Conservation (phyloP, 2,888 invertebrate species). For the Monochamus alternatus region DNA sequence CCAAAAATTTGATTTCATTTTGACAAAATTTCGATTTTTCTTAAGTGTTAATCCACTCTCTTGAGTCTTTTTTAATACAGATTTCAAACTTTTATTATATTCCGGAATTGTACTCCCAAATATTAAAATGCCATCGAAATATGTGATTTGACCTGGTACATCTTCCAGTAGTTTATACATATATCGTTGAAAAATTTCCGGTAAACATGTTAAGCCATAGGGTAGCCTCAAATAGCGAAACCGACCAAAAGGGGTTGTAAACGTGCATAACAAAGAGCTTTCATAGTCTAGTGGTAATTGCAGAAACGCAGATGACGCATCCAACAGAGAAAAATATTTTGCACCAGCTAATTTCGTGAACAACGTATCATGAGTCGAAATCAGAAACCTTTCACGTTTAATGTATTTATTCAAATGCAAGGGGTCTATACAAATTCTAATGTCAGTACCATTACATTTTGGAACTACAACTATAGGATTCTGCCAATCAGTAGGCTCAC, state of each 20-base stretch:
- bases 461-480: too few species aligned
- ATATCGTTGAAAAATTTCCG: constrained; percentile 29
- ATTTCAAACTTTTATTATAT: background rate
- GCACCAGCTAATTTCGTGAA: constrained; percentile 33
- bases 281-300: constrained; percentile 42
- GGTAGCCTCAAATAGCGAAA: constrained; percentile 23
- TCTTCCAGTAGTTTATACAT: constrained; percentile 38
- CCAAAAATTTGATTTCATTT: constrained; percentile 1
- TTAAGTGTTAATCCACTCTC: constrained; percentile 1
- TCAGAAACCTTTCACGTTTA: constrained; percentile 35
- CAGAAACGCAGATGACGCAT: constrained; percentile 45
- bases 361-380: constrained; percentile 38
- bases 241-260: constrained; percentile 36
- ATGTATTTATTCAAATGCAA: constrained; percentile 33
- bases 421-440: too few species aligned
- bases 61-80: background rate
- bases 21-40: constrained; percentile 7
- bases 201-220: constrained; percentile 27
- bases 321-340: constrained; percentile 36
- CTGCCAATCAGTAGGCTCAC: too few species aligned
- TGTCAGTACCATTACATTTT: too few species aligned
- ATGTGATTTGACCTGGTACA: constrained; percentile 36
- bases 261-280: constrained; percentile 42
- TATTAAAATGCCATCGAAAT: constrained; percentile 40
- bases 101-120: constrained; percentile 21